Base-by-base conservation (phyloP, 2,888 invertebrate species). In the Andrena haemorrhoa region DNA sequence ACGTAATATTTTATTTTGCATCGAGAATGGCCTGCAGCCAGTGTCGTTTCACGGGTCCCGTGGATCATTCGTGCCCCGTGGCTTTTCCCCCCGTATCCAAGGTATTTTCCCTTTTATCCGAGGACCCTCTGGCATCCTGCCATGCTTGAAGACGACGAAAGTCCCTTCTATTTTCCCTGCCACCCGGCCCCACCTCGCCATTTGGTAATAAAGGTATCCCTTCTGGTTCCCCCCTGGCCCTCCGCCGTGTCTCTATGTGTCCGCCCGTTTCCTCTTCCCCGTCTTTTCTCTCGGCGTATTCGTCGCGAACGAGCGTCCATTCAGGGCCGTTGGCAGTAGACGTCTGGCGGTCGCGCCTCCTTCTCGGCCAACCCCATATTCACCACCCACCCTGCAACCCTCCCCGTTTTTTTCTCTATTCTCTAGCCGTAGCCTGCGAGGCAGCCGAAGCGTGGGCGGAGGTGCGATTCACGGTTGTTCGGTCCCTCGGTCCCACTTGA, bases 1-100 rank as follows among this genome's bases (percentile, higher is more conserved):
- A 74, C 77, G 82, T 64, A 65, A 82, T 82, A 84, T 80, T 88
- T 88, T 88, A 88, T 88, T 88, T 82, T 75, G 78, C 79, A 84
- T 83, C 51, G 83, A 66, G 73, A 84, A 88, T 82, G 83, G 77
- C 81, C 75, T 53, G 71, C 75, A 65, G 83, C 78, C 75, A 82
- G 66, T 70, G 68, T 51, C 77, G 75, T 61, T 41, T 29, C 86
- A 75, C 72, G 78, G 58, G 41, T 75, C 76, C 70, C 83, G 51
- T 74, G 75, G 53, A 76, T 74, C n/a, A 61, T 66, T 73, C 72
- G 60, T 71, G 72, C 63, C 71, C 75, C 75, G 69, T 71, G 76
- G 70, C 65, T 75, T 75, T 68, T n/a, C n/a, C 60, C 80, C 41
- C 60, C 61, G 47, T 75, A 72, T 75, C 74, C 83, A 49, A 68